A percentile compares a stretch with the other conserved stretches of the same genome.
phyloP scores from a whole-genome alignment of 2,113 vertebrate species.

The Pollachius pollachius region DNA sequence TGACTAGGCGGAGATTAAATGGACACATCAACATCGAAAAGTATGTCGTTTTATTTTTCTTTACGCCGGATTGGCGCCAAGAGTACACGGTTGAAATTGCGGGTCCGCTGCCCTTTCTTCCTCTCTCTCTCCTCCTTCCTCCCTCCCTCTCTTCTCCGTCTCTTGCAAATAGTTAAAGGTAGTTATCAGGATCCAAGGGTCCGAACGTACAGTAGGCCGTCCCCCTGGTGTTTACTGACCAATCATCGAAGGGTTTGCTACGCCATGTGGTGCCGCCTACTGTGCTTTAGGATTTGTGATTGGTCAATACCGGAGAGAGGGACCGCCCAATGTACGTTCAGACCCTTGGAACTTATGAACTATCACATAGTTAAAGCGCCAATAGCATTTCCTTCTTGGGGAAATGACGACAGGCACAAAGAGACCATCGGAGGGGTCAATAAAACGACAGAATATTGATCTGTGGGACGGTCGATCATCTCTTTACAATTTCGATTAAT shows the following conservation, averaged over 20 bases:
- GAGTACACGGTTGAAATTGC: constrained; percentile 38
- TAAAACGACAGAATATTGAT: not conserved
- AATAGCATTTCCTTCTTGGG: constrained; percentile 44
- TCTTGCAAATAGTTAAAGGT: constrained; percentile 27
- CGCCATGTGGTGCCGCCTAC: too few species aligned
- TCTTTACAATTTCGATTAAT: too few species aligned
- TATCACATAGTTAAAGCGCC: constrained; percentile 20
- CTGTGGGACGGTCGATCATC: too few species aligned
- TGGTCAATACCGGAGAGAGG: too few species aligned
- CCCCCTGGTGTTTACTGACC: too few species aligned
- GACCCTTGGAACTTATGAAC: too few species aligned
- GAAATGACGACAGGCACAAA: constrained; percentile 30
- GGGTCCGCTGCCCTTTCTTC: constrained; percentile 37
- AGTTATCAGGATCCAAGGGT: not conserved
- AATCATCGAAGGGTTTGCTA: too few species aligned
- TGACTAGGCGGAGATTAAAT: not conserved
- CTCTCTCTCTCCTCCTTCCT: constrained; percentile 13
- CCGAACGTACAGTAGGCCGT: too few species aligned
- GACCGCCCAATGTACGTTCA: too few species aligned
- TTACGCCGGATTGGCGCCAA: constrained; percentile 60
- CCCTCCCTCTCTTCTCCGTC: constrained; percentile 30
- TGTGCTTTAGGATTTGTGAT: too few species aligned
- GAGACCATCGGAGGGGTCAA: not conserved
- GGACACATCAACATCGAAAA: too few species aligned
- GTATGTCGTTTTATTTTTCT: not conserved